Conservation (phyloP, 2,888 invertebrate genomes). For the Emmelina monodactyla region DNA sequence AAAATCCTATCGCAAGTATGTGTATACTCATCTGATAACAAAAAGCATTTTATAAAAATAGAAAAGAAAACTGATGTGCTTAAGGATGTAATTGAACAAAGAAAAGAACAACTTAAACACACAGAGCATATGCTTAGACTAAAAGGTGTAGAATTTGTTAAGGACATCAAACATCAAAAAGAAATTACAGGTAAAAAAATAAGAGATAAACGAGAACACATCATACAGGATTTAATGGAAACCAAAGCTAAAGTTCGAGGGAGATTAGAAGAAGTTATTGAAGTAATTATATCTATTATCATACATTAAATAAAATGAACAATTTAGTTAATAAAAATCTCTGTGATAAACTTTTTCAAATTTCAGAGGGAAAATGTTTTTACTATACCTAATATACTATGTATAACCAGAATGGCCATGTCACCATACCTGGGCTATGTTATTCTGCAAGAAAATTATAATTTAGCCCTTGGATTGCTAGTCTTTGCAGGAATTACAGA, state of each 20-base stretch:
- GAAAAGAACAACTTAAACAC: slow-evolving; percentile 67
- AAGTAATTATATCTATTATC: slow-evolving; percentile 44
- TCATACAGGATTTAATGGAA: slow-evolving; percentile 75
- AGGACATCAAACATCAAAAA: slow-evolving; percentile 51
- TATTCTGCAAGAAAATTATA: slow-evolving; percentile 82
- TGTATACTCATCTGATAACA: slow-evolving; percentile 40
- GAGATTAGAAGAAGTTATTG: slow-evolving; percentile 77
- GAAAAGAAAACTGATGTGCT: slow-evolving; percentile 57
- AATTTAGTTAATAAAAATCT: no score
- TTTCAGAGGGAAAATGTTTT: slow-evolving; percentile 86
- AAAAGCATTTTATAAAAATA: slow-evolving; percentile 42
- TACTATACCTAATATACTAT: slow-evolving; percentile 93
- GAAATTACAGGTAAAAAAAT: slow-evolving; percentile 47
- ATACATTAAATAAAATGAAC: not conserved
- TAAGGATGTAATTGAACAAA: slow-evolving; percentile 68
- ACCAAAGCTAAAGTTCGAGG: slow-evolving; percentile 76
- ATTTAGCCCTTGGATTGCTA: slow-evolving; percentile 82
- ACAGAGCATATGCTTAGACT: slow-evolving; percentile 62
- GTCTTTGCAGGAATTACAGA: slow-evolving; percentile 90
- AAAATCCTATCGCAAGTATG: slow-evolving; percentile 26
- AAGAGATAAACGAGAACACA: slow-evolving; percentile 67
- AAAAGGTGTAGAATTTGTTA: slow-evolving; percentile 46
- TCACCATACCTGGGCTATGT: slow-evolving; percentile 91
- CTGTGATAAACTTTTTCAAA: no score
- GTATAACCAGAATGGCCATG: slow-evolving; percentile 81